Base-by-base conservation (phyloP, 1,140 invertebrate species). In the Subanguina moxae region DNA sequence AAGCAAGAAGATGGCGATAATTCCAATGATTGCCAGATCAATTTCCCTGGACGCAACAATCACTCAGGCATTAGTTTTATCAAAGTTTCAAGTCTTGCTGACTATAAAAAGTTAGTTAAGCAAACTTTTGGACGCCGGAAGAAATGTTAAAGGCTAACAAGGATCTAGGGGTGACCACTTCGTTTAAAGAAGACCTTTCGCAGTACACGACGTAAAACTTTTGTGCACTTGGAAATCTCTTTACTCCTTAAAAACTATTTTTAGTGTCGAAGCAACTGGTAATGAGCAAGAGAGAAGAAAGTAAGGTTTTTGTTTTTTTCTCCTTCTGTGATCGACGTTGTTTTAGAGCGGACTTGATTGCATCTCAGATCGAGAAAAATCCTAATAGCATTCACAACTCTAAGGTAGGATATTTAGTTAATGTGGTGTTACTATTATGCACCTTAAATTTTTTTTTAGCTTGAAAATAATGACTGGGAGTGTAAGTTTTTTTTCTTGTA, bases 111-210 rank as follows among this genome's bases (percentile, higher is more conserved):
- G n/a, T n/a, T n/a, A n/a, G n/a, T n/a, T n/a, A n/a, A n/a, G n/a
- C n/a, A n/a, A n/a, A n/a, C n/a, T 64, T 65, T 15, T 68, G 67
- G 67, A 70, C 67, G 46, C 64, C 64, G 30, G 65, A 74, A n/a
- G 71, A 70, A 19, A 70, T 70, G 68, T 63, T 70, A 28, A 46
- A 28, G 19, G 32, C 70, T 32, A 70, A 70, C 48, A 38, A 59
- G 17, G 25, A 61, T 25, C 59, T 70, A 23, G 65, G 68, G 13
- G 57, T 70, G 23, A 28, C 21, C 19, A 21, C 65, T 17, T 52
- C 65, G 30, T 70, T 70, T 19, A 57, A 70, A 19, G 65, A 69
- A 19, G 67, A 70, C 48, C 45, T 70, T 11, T 57, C 68, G 5
- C 67, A 70, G 28, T 70, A 70, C 27, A 69, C 65, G 1, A 70